Conservation (phyloP, 2,888 invertebrate species). For the Tortricodes alternella region DNA sequence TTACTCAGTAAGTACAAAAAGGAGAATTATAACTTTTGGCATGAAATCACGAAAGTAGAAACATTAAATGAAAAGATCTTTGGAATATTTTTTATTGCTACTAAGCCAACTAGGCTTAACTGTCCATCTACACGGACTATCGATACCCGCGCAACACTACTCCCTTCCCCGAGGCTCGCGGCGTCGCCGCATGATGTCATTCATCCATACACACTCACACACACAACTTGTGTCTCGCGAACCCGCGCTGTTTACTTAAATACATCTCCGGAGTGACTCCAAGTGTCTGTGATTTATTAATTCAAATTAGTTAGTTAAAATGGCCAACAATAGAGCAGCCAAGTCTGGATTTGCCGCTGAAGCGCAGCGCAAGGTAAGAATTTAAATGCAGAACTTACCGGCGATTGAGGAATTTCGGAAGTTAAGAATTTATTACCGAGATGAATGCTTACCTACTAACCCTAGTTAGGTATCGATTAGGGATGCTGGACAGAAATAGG, state of each 20-base stretch:
- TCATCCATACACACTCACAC: constrained; percentile 77
- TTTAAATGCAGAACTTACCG: constrained; percentile 16
- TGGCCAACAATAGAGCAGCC: constrained; percentile 92
- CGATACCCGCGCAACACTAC: constrained; percentile 25
- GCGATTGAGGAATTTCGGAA: not conserved
- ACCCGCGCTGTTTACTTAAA: constrained; percentile 74
- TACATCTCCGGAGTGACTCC: constrained; percentile 67
- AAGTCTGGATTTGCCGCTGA: constrained; percentile 98
- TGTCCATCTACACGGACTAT: not conserved
- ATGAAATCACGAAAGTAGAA: no score
- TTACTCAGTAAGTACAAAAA: no score
- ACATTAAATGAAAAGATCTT: no score
- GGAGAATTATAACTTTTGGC: no score
- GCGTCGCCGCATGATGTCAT: constrained; percentile 73
- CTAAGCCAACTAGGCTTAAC: not conserved
- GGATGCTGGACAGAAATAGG: constrained; percentile 27
- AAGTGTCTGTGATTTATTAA: constrained; percentile 73
- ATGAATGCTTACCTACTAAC: not conserved
- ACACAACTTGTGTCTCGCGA: constrained; percentile 55
- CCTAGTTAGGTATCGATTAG: constrained; percentile 19
- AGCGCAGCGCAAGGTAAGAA: constrained; percentile 95
- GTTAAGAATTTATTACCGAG: not conserved
- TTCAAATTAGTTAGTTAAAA: constrained; percentile 69
- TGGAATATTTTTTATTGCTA: no score
- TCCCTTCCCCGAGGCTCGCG: constrained; percentile 42